Conservation (phyloP, 2,113 vertebrate genomes). For the Phycodurus eques region DNA sequence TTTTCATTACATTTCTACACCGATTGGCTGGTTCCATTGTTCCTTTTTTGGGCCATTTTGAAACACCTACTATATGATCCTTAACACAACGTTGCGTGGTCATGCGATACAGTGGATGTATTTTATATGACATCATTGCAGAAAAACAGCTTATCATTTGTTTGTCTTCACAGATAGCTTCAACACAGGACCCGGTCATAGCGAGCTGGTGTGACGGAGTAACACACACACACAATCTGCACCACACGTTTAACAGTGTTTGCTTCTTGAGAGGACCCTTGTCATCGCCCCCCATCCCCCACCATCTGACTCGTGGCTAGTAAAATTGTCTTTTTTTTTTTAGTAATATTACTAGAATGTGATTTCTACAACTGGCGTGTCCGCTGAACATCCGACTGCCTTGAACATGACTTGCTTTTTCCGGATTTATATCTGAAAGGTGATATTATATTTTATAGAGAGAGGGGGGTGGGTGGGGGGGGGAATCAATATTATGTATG, state of each 20-base stretch:
- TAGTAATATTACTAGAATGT: slow-evolving; percentile 53
- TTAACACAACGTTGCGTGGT: not conserved
- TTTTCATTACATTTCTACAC: no score
- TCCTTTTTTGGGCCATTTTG: no score
- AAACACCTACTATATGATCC: no score
- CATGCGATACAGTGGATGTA: not conserved
- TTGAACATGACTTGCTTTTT: slow-evolving; percentile 69
- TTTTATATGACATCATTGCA: not conserved
- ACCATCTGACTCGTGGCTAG: slow-evolving; percentile 41
- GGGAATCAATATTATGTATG: slow-evolving; percentile 64
- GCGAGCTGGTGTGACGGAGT: slow-evolving; percentile 60
- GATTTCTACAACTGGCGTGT: slow-evolving; percentile 59
- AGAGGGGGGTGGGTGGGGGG: slow-evolving; percentile 18
- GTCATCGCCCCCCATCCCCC: not conserved
- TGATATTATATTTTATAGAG: slow-evolving; percentile 73
- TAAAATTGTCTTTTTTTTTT: slow-evolving; percentile 29
- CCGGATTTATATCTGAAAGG: slow-evolving; percentile 70
- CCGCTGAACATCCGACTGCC: slow-evolving; percentile 58
- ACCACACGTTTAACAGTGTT: slow-evolving; percentile 44
- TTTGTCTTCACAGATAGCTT: slow-evolving; percentile 51
- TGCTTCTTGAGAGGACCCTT: slow-evolving; percentile 52
- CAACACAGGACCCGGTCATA: slow-evolving; percentile 56
- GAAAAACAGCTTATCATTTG: not conserved
- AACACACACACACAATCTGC: not conserved
- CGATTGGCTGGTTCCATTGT: no score